Evolutionary conservation across 30 jellyfish, hydroid and myxozoan genomes (phyloP).

Genomic region (Aurelia aurita): DNA sequence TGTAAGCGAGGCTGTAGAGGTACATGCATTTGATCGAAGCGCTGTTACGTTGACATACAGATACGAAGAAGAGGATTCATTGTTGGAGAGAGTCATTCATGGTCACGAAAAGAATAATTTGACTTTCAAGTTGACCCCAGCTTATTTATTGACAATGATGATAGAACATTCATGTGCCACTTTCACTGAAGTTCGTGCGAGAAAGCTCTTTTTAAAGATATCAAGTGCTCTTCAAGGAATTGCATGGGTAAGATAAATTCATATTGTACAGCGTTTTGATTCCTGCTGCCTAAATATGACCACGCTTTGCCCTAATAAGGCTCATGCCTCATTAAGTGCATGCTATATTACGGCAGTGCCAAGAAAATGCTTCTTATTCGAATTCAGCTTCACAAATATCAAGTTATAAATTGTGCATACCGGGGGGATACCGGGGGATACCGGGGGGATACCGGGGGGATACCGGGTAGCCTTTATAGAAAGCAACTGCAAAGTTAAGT

Average conservation of each 20-base stretch:
- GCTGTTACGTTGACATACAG: slow-evolving; percentile 51
- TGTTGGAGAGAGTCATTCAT: slow-evolving; percentile 74
- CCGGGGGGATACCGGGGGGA: too few relatives aligned
- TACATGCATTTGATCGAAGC: slow-evolving; percentile 52
- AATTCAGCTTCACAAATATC: too few relatives aligned
- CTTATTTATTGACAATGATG: slow-evolving; percentile 83
- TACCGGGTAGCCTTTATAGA: too few relatives aligned
- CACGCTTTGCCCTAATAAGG: too few relatives aligned
- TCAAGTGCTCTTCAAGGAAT: slow-evolving; percentile 95
- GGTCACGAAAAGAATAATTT: slow-evolving; percentile 45
- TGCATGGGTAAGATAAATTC: slow-evolving; percentile 83
- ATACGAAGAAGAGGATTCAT: slow-evolving; percentile 76
- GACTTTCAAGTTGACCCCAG: slow-evolving; percentile 84
- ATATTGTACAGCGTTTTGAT: background rate
- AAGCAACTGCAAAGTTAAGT: too few relatives aligned
- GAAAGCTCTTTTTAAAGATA: slow-evolving; percentile 82
- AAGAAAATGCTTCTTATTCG: too few relatives aligned
- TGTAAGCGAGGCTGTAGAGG: background rate
- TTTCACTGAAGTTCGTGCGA: slow-evolving; percentile 75
- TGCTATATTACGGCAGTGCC: too few relatives aligned
- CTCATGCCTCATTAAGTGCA: too few relatives aligned
- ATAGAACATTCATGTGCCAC: slow-evolving; percentile 98
- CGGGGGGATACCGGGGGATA: too few relatives aligned
- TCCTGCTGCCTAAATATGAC: too few relatives aligned
- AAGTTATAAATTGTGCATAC: too few relatives aligned